Base-by-base conservation (phyloP, 2,113 vertebrate genomes). In the Cyprinodon brontotheroides region DNA sequence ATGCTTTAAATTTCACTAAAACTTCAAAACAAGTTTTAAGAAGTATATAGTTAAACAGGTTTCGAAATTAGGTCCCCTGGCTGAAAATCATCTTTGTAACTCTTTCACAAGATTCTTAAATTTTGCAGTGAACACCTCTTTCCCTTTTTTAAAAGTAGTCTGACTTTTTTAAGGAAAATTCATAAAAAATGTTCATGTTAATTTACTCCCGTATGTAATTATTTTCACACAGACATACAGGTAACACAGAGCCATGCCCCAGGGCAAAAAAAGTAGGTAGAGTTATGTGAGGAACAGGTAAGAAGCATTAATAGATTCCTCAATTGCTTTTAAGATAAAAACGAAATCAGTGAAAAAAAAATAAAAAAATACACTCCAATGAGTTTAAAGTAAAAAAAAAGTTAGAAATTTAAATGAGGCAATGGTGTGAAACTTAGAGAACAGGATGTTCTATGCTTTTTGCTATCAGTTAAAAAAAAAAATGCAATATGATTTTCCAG, bases 381-480 rank as follows among this genome's bases (percentile, higher is more conserved):
- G 69, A 70, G 22, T 7, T 80, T 20, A 63, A 73, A 41, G 3
- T 61, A 13, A 71, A 13, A 70, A 70, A 61, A 7, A 0, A 4
- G 59, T 70, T 78, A 38, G 17, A 75, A 76, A 67, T 70, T 20
- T 50, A 37, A 0, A 70, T 15, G 15, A 57, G 50, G 50, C 50
- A 57, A 37, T 36, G 65, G 70, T 60, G 70, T 40, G 43, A 68
- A 74, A 38, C 40, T 48, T 36, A 17, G 47, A 67, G 12, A 37
- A 13, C 43, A 47, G 36, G 8, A 59, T 37, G 22, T 53, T 38
- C 9, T 20, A 4, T 37, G 13, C 11, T 8, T 45, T 48, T 61
- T 22, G 11, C 2, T 72, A 65, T 75, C 68, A 68, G 36, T 65
- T 37, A 75, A 50, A 72, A 47, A 37, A 37, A 60, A 38, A 40